A percentile compares a stretch with the other conserved stretches of the same genome.
These are phyloP conservation scores for Paratilapia polleni DNA, from an alignment of 2,113 vertebrate genomes.

Conservation along the genomic window DNA sequence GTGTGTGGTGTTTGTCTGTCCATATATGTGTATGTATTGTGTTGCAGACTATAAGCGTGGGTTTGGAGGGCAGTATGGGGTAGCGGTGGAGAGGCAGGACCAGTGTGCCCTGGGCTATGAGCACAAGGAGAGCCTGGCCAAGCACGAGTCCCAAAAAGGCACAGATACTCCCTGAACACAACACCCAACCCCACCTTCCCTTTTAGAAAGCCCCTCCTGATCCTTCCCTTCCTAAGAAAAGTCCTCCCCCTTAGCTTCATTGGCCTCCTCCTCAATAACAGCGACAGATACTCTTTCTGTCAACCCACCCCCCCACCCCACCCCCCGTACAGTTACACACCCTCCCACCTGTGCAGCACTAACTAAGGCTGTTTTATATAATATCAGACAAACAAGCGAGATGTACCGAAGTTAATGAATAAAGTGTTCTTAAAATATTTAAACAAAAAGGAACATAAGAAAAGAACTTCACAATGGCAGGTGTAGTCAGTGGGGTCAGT, in stretches of 20 bases:
- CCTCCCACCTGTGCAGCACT: conserved; percentile 34
- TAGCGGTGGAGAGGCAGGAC: conserved; percentile 89
- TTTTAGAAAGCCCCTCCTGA: background rate
- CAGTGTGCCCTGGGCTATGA: conserved; percentile 90
- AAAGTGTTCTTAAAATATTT: background rate
- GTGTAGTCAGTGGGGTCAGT: background rate
- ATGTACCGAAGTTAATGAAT: background rate
- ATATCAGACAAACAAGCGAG: background rate
- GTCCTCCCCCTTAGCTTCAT: background rate
- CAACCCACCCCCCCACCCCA: background rate
- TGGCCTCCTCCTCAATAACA: background rate
- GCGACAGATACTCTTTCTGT: background rate
- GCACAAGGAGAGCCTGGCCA: conserved; percentile 91
- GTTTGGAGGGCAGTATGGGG: conserved; percentile 92
- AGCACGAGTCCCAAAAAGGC: conserved; percentile 93
- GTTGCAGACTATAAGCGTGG: conserved; percentile 93
- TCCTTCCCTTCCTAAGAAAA: background rate
- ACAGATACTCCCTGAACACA: conserved; percentile 60
- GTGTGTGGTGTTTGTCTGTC: background rate
- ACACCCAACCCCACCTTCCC: background rate
- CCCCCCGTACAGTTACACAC: background rate
- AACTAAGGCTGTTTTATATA: too few relatives aligned
- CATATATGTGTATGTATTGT: conserved; percentile 54
- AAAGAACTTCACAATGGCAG: background rate
- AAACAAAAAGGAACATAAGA: too few relatives aligned